Base-by-base conservation (phyloP, 2,888 invertebrate species). In the Ectobius pallidus region DNA sequence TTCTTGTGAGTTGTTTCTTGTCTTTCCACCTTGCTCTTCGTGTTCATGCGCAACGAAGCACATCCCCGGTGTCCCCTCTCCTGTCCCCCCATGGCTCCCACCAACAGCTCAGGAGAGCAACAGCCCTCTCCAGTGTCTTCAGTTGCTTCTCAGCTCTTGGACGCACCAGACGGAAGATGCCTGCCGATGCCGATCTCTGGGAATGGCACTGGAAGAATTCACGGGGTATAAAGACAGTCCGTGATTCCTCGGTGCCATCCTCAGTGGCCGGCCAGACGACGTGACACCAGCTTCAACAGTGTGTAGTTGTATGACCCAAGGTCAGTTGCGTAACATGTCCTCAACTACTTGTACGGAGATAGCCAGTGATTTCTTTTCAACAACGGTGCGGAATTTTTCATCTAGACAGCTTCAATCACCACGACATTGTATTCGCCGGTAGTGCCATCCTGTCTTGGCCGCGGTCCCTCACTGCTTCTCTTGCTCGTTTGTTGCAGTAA, bases 191-290 rank as follows among this genome's bases (percentile, higher is more conserved):
- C 61, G 69, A 62, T 25, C 42, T 61, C 75, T 75, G 73, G 39
- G 89, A 91, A 91, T 91, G 91, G 91, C 91, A 91, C 91, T 91
- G 91, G 91, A 91, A 91, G 91, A 91, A 91, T 91, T 91, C 91
- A 91, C 91, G 91, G 91, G 91, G 89, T 88, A 83, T 81, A 79
- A 49, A 71, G 9, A 80, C 84, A 81, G 82, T 88, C 88, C 89
- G 89, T 89, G 89, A 85, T 87, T 88, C 89, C 88, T 88, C 88
- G 88, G 89, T 89, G 89, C 88, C 89, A 89, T 89, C 88, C 74
- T 27, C 63, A 72, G 75, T 18, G 73, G n/a, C 42, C 39, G 58
- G 70, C 55, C 14, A 22, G 25, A 42, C 62, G 25, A 22, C 70
- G 42, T 25, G 42, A 18, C 34, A n/a, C n/a, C n/a, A n/a, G n/a